These are phyloP conservation scores for Aptenodytes forsteri DNA, from an alignment of 2,113 vertebrate species.

Conservation along the genomic window DNA sequence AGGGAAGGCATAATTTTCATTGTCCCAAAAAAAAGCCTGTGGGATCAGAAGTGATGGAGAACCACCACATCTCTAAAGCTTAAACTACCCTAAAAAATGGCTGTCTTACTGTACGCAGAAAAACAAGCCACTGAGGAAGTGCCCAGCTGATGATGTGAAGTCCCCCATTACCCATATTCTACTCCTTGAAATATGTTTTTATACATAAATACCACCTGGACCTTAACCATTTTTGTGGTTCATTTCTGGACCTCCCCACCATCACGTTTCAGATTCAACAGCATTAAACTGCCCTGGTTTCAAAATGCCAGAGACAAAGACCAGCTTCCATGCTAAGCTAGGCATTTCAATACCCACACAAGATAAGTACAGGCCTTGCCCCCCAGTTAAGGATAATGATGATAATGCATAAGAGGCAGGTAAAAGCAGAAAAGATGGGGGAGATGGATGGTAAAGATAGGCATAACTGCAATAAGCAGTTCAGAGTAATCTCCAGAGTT, in stretches of 20 bases:
- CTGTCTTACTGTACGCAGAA: not conserved
- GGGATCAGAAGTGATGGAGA: not conserved
- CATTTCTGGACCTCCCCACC: not conserved
- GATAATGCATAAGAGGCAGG: not conserved
- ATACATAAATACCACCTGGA: not conserved
- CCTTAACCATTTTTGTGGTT: not conserved
- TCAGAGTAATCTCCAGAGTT: not conserved
- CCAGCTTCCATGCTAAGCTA: not conserved
- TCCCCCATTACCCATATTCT: not conserved
- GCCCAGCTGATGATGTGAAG: accelerated
- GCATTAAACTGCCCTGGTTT: not conserved
- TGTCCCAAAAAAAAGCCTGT: not conserved
- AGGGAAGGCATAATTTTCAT: not conserved
- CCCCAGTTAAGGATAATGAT: not conserved
- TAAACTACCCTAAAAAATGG: not conserved
- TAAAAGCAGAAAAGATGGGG: not conserved
- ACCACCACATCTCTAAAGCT: not conserved
- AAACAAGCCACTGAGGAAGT: not conserved
- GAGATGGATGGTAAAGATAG: not conserved
- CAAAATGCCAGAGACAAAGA: not conserved
- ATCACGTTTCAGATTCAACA: not conserved
- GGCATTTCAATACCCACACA: not conserved
- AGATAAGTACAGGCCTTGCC: not conserved
- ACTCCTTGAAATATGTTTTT: not conserved
- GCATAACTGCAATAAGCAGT: not conserved